Percentiles rank a stretch among this genome's conserved stretches.
phyloP scores from a whole-genome alignment of 1,140 invertebrate species.

The Parasteatoda tepidariorum region DNA sequence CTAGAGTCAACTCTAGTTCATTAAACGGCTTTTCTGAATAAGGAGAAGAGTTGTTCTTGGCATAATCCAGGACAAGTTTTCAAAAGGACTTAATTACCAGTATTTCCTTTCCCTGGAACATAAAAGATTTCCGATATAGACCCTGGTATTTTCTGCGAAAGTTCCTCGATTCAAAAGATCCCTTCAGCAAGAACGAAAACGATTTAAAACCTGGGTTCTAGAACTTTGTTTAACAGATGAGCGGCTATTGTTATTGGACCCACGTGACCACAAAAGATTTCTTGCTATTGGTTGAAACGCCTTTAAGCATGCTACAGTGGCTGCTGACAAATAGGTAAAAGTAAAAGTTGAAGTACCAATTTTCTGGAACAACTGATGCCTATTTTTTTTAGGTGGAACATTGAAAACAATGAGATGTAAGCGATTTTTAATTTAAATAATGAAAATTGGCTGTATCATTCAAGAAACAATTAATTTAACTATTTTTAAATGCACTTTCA shows the following conservation, averaged over 20 bases:
- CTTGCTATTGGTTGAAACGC: not conserved
- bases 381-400: no score
- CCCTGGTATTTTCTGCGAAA: no score
- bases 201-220: conserved; percentile 35
- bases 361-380: no score
- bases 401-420: no score
- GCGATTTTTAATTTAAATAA: no score
- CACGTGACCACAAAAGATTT: not conserved
- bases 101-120: conserved; percentile 2
- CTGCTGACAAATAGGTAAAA: conserved; percentile 15
- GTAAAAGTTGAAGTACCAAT: not conserved
- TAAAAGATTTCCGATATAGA: conserved; percentile 47
- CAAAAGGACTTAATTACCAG: conserved; percentile 34
- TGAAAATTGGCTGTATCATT: no score
- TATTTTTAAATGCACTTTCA: no score
- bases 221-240: conserved; percentile 48
- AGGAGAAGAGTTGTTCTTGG: conserved; percentile 5
- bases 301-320: not conserved
- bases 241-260: conserved; percentile 19
- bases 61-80: conserved; percentile 8
- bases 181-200: not conserved
- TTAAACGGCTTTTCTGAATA: conserved; percentile 5
- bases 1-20: not conserved
- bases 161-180: not conserved
- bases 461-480: no score